Conservation (phyloP, 2,888 invertebrate genomes). For the Odontocolon sp. region DNA sequence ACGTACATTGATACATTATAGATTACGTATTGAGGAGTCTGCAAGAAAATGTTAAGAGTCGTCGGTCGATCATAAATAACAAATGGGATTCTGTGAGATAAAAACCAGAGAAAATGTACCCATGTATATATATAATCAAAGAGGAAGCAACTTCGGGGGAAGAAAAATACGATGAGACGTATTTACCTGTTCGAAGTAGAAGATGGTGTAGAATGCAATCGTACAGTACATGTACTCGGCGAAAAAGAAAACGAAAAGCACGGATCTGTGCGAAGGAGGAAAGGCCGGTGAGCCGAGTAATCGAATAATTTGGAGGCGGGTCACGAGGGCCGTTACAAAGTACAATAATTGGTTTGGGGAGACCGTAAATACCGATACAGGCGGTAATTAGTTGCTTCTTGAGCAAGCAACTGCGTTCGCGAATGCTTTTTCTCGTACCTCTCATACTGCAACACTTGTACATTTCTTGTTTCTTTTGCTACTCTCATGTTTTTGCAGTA, state of each 20-base stretch:
- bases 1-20: too few species aligned
- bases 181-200: neutral
- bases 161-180: neutral
- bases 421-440: neutral
- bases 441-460: neutral
- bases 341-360: slow-evolving; percentile 63
- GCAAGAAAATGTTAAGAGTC: too few species aligned
- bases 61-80: too few species aligned
- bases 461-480: neutral
- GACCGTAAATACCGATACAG: slow-evolving; percentile 62
- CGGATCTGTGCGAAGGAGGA: neutral
- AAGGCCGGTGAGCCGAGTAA: slow-evolving; percentile 44
- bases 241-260: slow-evolving; percentile 20
- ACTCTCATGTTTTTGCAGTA: neutral
- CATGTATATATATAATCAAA: neutral
- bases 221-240: neutral
- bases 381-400: slow-evolving; percentile 63
- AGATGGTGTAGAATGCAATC: neutral
- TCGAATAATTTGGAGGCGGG: slow-evolving; percentile 65
- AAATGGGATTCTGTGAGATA: too few species aligned
- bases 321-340: slow-evolving; percentile 63
- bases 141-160: neutral
- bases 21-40: too few species aligned
- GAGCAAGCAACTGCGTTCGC: slow-evolving; percentile 31
- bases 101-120: too few species aligned